These are phyloP conservation scores for Drosophila birchii DNA, from an alignment of 2,888 invertebrate genomes.

Conservation along the genomic window DNA sequence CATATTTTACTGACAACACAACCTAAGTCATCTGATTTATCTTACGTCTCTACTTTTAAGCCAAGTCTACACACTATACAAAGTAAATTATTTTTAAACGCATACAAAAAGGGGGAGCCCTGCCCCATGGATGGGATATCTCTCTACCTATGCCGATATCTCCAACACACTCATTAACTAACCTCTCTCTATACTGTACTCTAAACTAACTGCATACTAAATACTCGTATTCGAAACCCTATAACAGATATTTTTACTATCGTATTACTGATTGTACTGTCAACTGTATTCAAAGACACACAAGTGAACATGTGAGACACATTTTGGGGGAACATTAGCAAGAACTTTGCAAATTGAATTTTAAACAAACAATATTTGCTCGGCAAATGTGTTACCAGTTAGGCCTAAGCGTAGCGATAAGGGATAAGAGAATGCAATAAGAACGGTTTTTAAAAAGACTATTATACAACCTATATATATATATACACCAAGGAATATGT, in stretches of 20 bases:
- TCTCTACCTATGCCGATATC: constrained; percentile 43
- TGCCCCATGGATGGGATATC: constrained; percentile 7
- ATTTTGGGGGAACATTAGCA: constrained; percentile 78
- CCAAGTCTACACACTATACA: constrained; percentile 33
- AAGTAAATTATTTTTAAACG: constrained; percentile 43
- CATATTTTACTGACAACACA: constrained; percentile 38
- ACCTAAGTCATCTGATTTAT: constrained; percentile 33
- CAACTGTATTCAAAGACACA: constrained; percentile 53
- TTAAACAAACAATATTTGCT: constrained; percentile 66
- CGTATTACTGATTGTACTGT: constrained; percentile 38
- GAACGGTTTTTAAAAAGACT: constrained; percentile 79
- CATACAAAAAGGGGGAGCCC: constrained; percentile 18
- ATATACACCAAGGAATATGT: constrained; percentile 43
- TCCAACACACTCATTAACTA: constrained; percentile 45
- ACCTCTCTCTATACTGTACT: constrained; percentile 40
- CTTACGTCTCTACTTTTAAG: constrained; percentile 35
- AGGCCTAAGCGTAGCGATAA: constrained; percentile 43
- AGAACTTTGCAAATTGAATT: constrained; percentile 71
- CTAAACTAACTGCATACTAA: constrained; percentile 29
- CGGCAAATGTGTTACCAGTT: constrained; percentile 62
- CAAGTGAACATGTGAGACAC: constrained; percentile 76
- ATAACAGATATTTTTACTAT: constrained; percentile 48
- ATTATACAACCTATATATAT: constrained; percentile 60
- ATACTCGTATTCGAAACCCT: constrained; percentile 35
- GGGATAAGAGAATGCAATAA: constrained; percentile 63